Evolutionary conservation across 2,113 vertebrate genomes (phyloP), one percentile per base, ranked within the genome.

Genomic region (Paracanthobrama guichenoti): DNA sequence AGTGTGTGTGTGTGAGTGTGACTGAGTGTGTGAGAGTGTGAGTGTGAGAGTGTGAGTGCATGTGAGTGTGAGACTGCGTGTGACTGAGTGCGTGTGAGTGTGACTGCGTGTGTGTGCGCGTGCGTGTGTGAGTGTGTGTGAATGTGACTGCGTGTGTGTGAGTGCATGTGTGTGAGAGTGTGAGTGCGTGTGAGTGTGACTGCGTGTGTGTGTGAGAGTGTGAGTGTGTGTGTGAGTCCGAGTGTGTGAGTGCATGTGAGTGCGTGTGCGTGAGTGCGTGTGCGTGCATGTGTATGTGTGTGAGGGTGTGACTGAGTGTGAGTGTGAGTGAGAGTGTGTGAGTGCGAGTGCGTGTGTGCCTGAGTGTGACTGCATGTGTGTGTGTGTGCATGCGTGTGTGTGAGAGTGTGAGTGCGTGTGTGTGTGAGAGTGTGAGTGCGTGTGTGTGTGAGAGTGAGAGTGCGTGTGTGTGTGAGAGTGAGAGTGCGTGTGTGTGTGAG

Each of bases 381-480:
- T n/a, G 55, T 0, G 20, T 35, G 35, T 35, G 12, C 31, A 62
- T 60, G 75, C 39, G 24, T 69, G 72, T 55, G 39, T 11, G 57
- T 28, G 42, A 57, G 71, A 16, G 44, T 64, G 22, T 57, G 42
- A 35, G 42, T 1, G 46, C 1, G 46, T 57, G 16, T 8, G 26
- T 71, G n/a, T 31, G 60, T 82, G 46, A 1, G 48, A 26, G n/a
- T 76, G 16, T 81, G 60, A n/a, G n/a, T n/a, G n/a, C n/a, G n/a
- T n/a, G n/a, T 81, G 69, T 60, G 60, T 35, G 69, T 48, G 22
- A 2, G 8, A 2, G 3, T 13, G 24, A 14, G 12, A 6, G 24
- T 26, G 60, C 2, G 20, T 9, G 22, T 55, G 13, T 18, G 50
- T 20, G 4, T 1, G 7, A n/a, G n/a, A n/a, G n/a, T n/a, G n/a